Conservation (phyloP, 2,113 vertebrate species). For the Hippocampus barbouri region DNA sequence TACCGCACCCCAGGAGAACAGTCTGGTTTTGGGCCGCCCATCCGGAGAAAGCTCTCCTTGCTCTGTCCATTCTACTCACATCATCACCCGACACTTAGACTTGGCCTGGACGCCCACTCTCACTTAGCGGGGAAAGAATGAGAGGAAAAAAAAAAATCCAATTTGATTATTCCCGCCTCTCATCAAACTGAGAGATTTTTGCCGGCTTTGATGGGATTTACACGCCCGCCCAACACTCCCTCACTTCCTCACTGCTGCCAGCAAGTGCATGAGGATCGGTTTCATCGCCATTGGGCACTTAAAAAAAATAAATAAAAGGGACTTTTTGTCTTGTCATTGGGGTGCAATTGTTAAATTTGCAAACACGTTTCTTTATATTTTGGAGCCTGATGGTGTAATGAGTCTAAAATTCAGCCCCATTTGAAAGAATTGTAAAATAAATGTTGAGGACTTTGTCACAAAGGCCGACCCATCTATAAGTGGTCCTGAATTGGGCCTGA, state of each 20-base stretch:
- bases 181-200: slow-evolving; percentile 61
- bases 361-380: too few relatives aligned
- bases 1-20: slow-evolving; percentile 25
- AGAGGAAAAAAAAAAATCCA: slow-evolving; percentile 34
- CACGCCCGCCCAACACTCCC: slow-evolving; percentile 20
- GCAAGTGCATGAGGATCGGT: slow-evolving; percentile 15
- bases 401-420: too few relatives aligned
- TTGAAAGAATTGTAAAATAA: too few relatives aligned
- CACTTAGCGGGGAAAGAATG: not conserved
- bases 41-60: slow-evolving; percentile 49
- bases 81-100: slow-evolving; percentile 46
- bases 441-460: too few relatives aligned
- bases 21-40: slow-evolving; percentile 42
- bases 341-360: not conserved
- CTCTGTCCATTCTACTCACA: slow-evolving; percentile 45
- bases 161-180: slow-evolving; percentile 64
- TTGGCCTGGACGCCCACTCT: slow-evolving; percentile 25
- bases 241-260: not conserved
- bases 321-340: not conserved
- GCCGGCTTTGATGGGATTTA: slow-evolving; percentile 58
- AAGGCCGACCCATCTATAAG: too few relatives aligned
- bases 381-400: too few relatives aligned
- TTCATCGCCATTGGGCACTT: not conserved
- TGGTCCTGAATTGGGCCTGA: too few relatives aligned
- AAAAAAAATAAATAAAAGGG: not conserved